phyloP scores from a whole-genome alignment of 2,888 invertebrate species.

The Beris morrisii region DNA sequence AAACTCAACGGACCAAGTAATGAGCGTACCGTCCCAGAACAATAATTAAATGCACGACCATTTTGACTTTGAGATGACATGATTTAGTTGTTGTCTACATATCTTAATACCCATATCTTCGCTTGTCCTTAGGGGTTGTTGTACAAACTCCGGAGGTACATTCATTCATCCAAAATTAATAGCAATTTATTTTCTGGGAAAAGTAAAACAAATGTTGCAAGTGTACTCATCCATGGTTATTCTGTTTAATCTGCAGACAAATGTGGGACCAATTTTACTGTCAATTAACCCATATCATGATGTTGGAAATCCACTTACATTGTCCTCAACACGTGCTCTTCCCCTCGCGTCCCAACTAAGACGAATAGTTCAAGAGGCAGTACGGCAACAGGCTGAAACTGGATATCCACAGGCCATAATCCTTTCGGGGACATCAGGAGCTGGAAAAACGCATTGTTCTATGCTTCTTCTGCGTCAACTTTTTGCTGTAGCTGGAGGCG shows the following conservation, averaged over 20 bases:
- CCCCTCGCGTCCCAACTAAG: conserved; percentile 79
- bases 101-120: too few relatives aligned
- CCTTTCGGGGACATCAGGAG: conserved; percentile 86
- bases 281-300: conserved; percentile 89
- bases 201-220: too few relatives aligned
- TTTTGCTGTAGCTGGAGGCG: conserved; percentile 92
- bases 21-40: too few relatives aligned
- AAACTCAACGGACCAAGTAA: too few relatives aligned
- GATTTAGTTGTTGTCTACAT: too few relatives aligned
- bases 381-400: conserved; percentile 90
- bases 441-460: conserved; percentile 91
- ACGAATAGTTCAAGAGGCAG: conserved; percentile 87
- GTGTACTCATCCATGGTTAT: too few relatives aligned
- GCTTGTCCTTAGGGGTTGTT: too few relatives aligned
- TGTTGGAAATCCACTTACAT: conserved; percentile 82
- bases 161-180: too few relatives aligned
- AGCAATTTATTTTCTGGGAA: too few relatives aligned
- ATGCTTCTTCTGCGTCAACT: conserved; percentile 87
- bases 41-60: too few relatives aligned
- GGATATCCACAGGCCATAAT: conserved; percentile 96
- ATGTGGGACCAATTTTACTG: conserved; percentile 87
- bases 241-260: conserved; percentile 66
- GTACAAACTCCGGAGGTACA: too few relatives aligned
- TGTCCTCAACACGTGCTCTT: conserved; percentile 76
- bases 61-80: too few relatives aligned